These are phyloP conservation scores for Nebria salina DNA, from an alignment of 2,888 invertebrate genomes.

Conservation along the genomic window DNA sequence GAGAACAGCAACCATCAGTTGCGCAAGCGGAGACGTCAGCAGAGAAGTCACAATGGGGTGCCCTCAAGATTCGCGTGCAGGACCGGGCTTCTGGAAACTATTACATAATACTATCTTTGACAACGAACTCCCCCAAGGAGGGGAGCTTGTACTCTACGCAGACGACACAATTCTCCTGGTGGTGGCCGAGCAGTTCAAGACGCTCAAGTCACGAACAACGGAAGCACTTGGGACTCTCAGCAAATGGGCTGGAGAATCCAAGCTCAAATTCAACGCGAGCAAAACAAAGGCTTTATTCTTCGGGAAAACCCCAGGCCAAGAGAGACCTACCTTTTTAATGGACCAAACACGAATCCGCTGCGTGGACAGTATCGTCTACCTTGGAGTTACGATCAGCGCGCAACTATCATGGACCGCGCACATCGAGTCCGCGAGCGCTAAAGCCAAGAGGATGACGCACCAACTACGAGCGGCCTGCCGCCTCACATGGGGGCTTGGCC, in stretches of 20 bases:
- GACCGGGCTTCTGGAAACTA: conserved; percentile 37
- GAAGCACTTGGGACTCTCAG: conserved; percentile 5
- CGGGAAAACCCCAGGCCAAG: conserved; percentile 28
- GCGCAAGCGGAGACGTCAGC: not conserved
- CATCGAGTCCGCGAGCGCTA: not conserved
- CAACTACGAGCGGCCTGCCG: conserved; percentile 27
- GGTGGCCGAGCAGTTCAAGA: conserved; percentile 4
- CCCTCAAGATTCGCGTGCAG: conserved; percentile 43
- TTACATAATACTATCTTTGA: conserved; percentile 37
- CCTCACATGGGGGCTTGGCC: conserved; percentile 33
- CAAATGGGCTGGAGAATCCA: not conserved
- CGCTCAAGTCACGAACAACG: conserved; percentile 8
- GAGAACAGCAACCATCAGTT: not conserved
- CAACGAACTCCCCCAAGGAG: conserved; percentile 19
- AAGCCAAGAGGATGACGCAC: conserved; percentile 16
- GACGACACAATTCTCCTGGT: conserved; percentile 22
- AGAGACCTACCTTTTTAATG: conserved; percentile 39
- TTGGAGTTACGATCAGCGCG: conserved; percentile 33
- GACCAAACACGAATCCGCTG: conserved; percentile 9
- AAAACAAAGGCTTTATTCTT: conserved; percentile 45
- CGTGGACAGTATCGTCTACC: conserved; percentile 30
- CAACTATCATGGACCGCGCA: conserved; percentile 25
- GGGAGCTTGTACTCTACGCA: conserved; percentile 8
- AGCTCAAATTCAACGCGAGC: conserved; percentile 31
- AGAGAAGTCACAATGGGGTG: conserved; percentile 28